Evolutionary conservation across 2,888 invertebrate genomes (phyloP).

Genomic region (Drosophila kambysellisi): DNA sequence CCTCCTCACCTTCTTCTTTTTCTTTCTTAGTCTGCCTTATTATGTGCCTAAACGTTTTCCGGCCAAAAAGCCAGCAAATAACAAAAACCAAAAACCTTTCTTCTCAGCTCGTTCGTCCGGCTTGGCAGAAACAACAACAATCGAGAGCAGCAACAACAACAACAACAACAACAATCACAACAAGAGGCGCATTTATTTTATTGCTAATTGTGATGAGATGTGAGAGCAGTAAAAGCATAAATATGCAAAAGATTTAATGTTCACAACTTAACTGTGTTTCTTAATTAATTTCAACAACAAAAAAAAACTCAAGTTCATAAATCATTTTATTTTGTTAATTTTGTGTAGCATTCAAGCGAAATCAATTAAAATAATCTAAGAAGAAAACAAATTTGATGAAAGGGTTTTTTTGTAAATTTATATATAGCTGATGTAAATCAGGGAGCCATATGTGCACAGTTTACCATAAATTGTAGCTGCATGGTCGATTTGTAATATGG

Average conservation of each 20-base stretch:
- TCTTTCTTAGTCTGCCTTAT: constrained; percentile 47
- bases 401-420: neutral
- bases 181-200: constrained; percentile 16
- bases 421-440: neutral
- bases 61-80: constrained; percentile 57
- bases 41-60: constrained; percentile 76
- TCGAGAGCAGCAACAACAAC: constrained; percentile 1
- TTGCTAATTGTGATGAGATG: constrained; percentile 31
- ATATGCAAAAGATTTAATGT: neutral
- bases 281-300: neutral
- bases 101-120: constrained; percentile 66
- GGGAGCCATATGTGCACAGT: neutral
- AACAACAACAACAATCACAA: constrained; percentile 14
- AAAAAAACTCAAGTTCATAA: neutral
- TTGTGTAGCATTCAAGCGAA: no score
- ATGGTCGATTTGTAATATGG: constrained; percentile 24
- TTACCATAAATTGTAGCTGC: constrained; percentile 21
- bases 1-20: neutral
- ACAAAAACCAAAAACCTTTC: constrained; percentile 36
- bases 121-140: constrained; percentile 46
- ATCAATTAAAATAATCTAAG: no score
- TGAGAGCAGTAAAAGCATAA: constrained; percentile 6
- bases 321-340: neutral
- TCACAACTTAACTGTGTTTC: neutral
- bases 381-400: neutral